Evolutionary conservation across 2,797 vertebrate species (phyloP), one percentile per base, ranked within the genome.

Genomic region (Rhinophrynus dorsalis): DNA sequence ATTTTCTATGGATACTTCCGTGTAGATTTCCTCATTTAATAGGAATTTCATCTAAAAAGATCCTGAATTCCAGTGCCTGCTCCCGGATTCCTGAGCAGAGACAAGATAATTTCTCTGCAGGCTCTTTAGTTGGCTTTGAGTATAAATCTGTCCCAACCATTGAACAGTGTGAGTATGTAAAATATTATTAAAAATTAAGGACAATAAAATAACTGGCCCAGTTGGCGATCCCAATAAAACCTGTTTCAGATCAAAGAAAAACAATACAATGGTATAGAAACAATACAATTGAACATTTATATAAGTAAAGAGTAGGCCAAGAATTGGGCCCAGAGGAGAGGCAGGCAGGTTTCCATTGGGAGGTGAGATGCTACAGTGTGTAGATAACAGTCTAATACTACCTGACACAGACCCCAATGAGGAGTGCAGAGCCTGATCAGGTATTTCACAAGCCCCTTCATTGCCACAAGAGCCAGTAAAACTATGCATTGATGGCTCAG

Each of bases 321-420:
- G 21, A 13, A 21, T 9, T 33, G 6, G 18, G 29, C 9, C 40
- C 42, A 11, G n/a, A 50, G 33, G 24, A 13, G 68, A 45, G 48
- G 44, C 29, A 63, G 58, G 35, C 12, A 51, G 11, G 27, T 6
- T 62, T 35, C 15, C 48, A 29, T 45, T 42, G 15, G 6, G 17
- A 9, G 7, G 32, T 10, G 12, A 13, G 27, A 57, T 52, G 69
- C 54, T 73, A 45, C 62, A 29, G 6, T n/a, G 17, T 9, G 23
- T 52, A 0, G 10, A 29, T 71, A 61, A 58, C 59, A 73, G 61
- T 60, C 55, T 45, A 10, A n/a, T 26, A 61, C 2, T 17, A 15
- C 24, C 37, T 12, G 37, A 27, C 65, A 30, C 13, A 23, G 21
- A 29, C 24, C 40, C 30, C 13, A 30, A 47, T 18, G 10, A 51